Percentiles rank a stretch among this genome's conserved stretches.
These are phyloP conservation scores for Condylura cristata DNA, from an alignment of 2,113 vertebrate species.

Conservation along the genomic window DNA sequence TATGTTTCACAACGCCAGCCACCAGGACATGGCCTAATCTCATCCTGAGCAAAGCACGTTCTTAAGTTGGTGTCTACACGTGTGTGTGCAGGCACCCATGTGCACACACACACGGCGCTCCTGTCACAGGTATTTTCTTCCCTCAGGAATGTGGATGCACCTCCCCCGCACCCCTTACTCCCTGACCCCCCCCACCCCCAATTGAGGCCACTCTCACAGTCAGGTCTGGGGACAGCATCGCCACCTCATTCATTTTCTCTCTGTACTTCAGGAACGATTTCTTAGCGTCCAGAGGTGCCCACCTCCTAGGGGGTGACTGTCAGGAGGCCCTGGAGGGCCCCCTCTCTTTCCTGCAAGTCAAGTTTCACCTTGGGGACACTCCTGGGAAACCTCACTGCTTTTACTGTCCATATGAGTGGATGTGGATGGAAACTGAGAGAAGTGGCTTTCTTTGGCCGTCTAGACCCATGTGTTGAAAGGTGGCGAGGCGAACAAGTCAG, in stretches of 20 bases:
- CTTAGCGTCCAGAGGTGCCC: neutral
- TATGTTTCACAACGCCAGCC: neutral
- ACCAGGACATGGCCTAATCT: slow-evolving; percentile 12
- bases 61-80: neutral
- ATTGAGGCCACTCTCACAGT: rapidly evolving
- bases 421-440: neutral
- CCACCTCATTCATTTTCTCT: neutral
- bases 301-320: neutral
- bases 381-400: neutral
- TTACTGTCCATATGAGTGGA: neutral
- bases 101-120: neutral
- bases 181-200: too few species aligned
- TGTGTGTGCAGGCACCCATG: too few species aligned
- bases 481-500: neutral
- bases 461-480: neutral
- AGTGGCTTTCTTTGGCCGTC: neutral
- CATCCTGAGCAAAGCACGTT: slow-evolving; percentile 12
- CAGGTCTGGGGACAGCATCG: neutral
- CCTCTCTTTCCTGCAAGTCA: neutral
- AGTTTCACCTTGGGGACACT: neutral
- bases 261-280: neutral
- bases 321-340: neutral
- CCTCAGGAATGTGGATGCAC: neutral
- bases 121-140: neutral
- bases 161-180: too few species aligned